Percentiles rank a stretch among this genome's conserved stretches.
Evolutionary conservation across 2,113 vertebrate genomes (phyloP).

Genomic region (Thomomys bottae): DNA sequence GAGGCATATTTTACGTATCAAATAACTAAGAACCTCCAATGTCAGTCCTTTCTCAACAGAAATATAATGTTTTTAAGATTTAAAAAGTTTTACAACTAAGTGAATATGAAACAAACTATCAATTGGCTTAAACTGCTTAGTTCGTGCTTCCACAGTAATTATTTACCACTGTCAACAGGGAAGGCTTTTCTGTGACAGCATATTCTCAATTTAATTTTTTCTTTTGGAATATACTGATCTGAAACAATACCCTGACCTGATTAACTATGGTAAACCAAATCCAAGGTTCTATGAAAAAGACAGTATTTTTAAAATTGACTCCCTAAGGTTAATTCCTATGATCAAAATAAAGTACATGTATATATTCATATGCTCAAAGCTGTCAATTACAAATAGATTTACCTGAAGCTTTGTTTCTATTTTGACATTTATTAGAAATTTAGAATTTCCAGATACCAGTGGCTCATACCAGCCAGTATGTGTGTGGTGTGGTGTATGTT

Average conservation of each 20-base stretch:
- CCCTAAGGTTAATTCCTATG: background rate
- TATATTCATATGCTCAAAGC: slow-evolving; percentile 1
- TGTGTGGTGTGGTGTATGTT: too few species aligned
- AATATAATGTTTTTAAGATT: slow-evolving; percentile 41
- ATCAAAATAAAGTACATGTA: background rate
- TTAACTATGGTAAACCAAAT: background rate
- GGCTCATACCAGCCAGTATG: too few species aligned
- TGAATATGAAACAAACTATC: background rate
- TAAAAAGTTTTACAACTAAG: slow-evolving; percentile 17
- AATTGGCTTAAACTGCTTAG: slow-evolving; percentile 21
- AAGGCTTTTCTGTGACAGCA: slow-evolving; percentile 11
- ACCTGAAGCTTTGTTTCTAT: slow-evolving; percentile 22
- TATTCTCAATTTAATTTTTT: background rate
- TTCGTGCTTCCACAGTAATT: background rate
- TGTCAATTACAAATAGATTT: background rate
- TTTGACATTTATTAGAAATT: background rate
- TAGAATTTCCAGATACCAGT: background rate
- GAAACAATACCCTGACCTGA: background rate
- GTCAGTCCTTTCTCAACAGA: slow-evolving; percentile 14
- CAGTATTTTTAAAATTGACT: background rate
- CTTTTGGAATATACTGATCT: slow-evolving; percentile 6
- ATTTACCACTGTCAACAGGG: background rate
- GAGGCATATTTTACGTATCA: background rate
- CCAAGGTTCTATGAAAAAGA: background rate
- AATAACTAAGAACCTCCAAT: background rate